Evolutionary conservation across 2,797 vertebrate genomes (phyloP), one percentile per base, ranked within the genome.

Genomic region (Eospalax fontanierii): DNA sequence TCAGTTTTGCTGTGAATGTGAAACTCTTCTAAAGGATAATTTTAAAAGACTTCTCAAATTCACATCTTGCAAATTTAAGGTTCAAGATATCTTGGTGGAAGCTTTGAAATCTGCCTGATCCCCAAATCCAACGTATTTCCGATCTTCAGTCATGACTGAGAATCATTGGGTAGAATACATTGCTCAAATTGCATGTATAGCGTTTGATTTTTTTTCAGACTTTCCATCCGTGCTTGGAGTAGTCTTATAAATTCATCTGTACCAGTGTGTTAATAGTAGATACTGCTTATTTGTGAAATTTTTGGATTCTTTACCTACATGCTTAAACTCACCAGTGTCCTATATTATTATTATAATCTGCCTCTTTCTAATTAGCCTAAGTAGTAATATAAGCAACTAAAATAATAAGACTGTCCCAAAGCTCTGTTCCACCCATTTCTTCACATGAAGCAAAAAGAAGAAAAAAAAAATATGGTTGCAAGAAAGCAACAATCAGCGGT

Each of bases 111-210:
- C 57, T 76, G 61, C 81, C 66, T 95, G 38, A 82, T 84, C n/a
- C 78, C n/a, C 63, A 91, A 96, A 89, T 85, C 33, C 46, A 93
- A 79, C 30, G 85, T 40, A 46, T 81, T 87, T 91, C 66, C 83
- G 65, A 83, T 90, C 21, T 75, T 30, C 3, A 43, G 18, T 40
- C 65, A 90, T 8, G 12, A 6, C 76, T 93, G 71, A 92, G 38
- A 95, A 94, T 75, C 11, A 79, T 9, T 61, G 18, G 40, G 38
- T 87, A 91, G 61, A 90, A 73, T 73, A 43, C 35, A 46, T 57
- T 40, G 75, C 85, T 96, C 80, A 90, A 88, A 90, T 92, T 50
- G 2, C 91, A 91, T 70, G n/a, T 46, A 9, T 90, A 75, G 11
- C 75, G 1, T 88, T 87, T 16, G 8, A 28, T 54, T 66, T 85